Conservation (phyloP, 35 echinoderm and acorn worm species). For the Hemicentrotus pulcherrimus region DNA sequence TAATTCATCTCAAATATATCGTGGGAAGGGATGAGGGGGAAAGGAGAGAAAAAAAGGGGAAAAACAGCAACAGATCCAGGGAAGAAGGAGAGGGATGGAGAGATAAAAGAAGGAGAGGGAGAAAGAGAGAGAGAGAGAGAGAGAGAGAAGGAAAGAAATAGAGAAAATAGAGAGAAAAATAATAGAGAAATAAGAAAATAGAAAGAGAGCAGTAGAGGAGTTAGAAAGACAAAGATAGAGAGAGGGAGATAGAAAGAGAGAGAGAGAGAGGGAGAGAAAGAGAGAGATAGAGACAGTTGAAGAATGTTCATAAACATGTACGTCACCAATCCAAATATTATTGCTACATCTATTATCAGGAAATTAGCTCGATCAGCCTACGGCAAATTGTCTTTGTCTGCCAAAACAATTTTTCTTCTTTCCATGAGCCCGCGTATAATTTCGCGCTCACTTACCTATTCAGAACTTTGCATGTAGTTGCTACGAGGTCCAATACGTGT, state of each 20-base stretch:
- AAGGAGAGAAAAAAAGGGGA: too few relatives aligned
- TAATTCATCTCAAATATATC: neutral
- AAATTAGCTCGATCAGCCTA: neutral
- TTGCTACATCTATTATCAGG: constrained; percentile 3
- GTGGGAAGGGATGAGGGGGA: neutral
- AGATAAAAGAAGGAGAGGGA: neutral
- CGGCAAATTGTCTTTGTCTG: neutral
- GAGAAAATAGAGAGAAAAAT: neutral
- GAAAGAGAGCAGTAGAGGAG: neutral
- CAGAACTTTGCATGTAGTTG: neutral
- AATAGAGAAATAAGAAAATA: neutral
- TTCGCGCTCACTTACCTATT: neutral
- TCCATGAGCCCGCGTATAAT: neutral
- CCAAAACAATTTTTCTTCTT: neutral
- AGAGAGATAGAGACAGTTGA: neutral
- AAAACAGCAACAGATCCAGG: too few relatives aligned
- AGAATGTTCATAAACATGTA: neutral
- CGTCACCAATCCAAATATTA: neutral
- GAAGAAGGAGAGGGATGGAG: neutral
- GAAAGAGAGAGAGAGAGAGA: too few relatives aligned
- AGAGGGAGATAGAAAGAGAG: neutral
- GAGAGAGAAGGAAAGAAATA: neutral
- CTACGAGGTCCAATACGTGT: neutral
- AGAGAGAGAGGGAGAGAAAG: neutral
- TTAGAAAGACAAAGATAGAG: neutral